phyloP scores from a whole-genome alignment of 2,888 invertebrate genomes.

The Philaethria dido region DNA sequence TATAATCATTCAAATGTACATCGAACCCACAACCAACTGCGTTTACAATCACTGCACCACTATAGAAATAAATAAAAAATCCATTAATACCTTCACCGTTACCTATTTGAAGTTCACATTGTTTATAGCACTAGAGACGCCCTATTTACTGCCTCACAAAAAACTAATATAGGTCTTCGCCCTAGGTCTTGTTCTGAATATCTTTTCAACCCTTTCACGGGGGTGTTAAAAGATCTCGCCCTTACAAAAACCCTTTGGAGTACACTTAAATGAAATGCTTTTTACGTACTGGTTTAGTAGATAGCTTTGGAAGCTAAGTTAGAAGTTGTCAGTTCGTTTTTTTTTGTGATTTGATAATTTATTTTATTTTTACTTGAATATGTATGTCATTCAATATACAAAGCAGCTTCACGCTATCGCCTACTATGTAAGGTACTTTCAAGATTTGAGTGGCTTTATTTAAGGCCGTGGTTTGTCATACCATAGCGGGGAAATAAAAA shows the following conservation, averaged over 20 bases:
- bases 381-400: no score
- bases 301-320: no score
- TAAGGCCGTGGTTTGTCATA: no score
- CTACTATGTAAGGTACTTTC: no score
- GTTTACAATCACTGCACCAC: not conserved
- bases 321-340: not conserved
- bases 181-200: conserved; percentile 36
- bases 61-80: not conserved
- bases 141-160: conserved; percentile 25
- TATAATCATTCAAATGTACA: no score
- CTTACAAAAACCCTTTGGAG: conserved; percentile 11
- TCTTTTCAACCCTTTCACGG: conserved; percentile 40
- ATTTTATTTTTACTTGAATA: no score
- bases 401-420: no score
- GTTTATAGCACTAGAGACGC: not conserved
- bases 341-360: no score
- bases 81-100: not conserved
- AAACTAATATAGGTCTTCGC: conserved; percentile 42
- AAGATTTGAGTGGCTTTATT: no score
- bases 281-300: not conserved
- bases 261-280: not conserved
- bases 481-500: no score
- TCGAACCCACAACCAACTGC: no score
- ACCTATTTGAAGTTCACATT: not conserved
- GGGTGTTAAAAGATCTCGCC: conserved; percentile 35